Base-by-base conservation (phyloP, 2,888 invertebrate species). In the Sialis fuliginosa region DNA sequence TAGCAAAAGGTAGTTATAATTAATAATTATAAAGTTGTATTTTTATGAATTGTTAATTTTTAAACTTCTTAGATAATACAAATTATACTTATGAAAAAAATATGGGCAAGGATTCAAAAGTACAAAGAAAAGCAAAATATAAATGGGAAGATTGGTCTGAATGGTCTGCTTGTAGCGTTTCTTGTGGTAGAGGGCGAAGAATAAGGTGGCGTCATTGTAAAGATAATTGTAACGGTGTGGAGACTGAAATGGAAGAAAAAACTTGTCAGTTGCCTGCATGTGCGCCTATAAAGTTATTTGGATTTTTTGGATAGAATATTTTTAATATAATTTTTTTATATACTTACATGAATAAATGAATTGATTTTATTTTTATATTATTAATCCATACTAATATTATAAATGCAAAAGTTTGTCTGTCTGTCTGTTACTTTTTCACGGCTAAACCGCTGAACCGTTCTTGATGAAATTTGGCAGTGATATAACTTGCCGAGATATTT, bases 101-200 rank as follows among this genome's bases (percentile, higher is more conserved):
- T 22, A 22, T 22, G 22, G 22, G 22, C 6, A 37, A 37, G 12
- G n/a, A 37, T 37, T 37, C 8, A 37, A 37, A 7, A 6, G 10
- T 7, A 37, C 37, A 37, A 8, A 37, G 7, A 37, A 10, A 37
- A 10, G 37, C 49, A 48, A 9, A 52, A 51, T 13, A 37, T 37
- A 60, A 60, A 48, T 70, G 69, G 69, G 63, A 61, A 33, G 58
- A 60, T 37, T 79, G 78, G 78, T 69, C 69, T 5, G 57, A 65
- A 10, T 79, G 76, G 75, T 70, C 74, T n/a, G 62, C 69, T n/a
- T 79, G 78, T 57, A 70, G 72, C 48, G 77, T 75, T 1, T 70
- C 70, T 32, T 79, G 79, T 55, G 79, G 78, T 1, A 70, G 68
- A 54, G 79, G 79, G 4, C 60, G 72, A 22, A 62, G 73, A 53